Conservation (phyloP, 2,797 vertebrate species). For the Nannoperca australis region DNA sequence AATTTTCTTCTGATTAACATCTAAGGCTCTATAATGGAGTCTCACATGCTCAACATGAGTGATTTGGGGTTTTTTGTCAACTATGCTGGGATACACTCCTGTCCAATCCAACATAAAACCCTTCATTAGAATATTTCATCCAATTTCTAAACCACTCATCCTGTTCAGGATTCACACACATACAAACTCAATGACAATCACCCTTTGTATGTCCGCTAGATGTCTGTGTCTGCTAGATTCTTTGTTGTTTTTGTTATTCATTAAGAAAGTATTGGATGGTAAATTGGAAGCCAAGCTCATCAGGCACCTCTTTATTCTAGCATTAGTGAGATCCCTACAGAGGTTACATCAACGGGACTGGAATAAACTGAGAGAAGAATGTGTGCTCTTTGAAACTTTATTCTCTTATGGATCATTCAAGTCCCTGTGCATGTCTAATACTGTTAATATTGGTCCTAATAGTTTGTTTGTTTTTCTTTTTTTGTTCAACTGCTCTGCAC, state of each 20-base stretch:
- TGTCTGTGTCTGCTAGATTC: slow-evolving; percentile 15
- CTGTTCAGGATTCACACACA: slow-evolving; percentile 13
- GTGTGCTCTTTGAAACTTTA: slow-evolving; percentile 16
- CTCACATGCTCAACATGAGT: not conserved
- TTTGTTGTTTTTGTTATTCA: slow-evolving; percentile 21
- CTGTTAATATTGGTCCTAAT: slow-evolving; percentile 11
- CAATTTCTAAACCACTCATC: slow-evolving; percentile 31
- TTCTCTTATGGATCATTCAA: slow-evolving; percentile 21
- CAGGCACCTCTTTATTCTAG: slow-evolving; percentile 14
- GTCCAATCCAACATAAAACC: slow-evolving; percentile 8
- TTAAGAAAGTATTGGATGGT: slow-evolving; percentile 14
- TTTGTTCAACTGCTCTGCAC: slow-evolving; percentile 1
- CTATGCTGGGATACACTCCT: not conserved
- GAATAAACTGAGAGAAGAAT: slow-evolving; percentile 33
- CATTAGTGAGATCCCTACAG: slow-evolving; percentile 35
- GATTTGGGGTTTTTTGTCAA: slow-evolving; percentile 21
- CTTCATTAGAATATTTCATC: not conserved
- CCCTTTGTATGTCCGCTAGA: not conserved
- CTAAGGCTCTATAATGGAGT: slow-evolving; percentile 2
- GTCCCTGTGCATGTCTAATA: slow-evolving; percentile 14
- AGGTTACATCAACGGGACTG: slow-evolving; percentile 27
- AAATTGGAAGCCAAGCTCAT: slow-evolving; percentile 33
- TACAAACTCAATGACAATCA: not conserved
- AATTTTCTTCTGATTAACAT: slow-evolving; percentile 9
- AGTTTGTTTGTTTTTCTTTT: too few relatives aligned